These are phyloP conservation scores for Hirundo rustica DNA, from an alignment of 2,797 vertebrate species.

Conservation along the genomic window DNA sequence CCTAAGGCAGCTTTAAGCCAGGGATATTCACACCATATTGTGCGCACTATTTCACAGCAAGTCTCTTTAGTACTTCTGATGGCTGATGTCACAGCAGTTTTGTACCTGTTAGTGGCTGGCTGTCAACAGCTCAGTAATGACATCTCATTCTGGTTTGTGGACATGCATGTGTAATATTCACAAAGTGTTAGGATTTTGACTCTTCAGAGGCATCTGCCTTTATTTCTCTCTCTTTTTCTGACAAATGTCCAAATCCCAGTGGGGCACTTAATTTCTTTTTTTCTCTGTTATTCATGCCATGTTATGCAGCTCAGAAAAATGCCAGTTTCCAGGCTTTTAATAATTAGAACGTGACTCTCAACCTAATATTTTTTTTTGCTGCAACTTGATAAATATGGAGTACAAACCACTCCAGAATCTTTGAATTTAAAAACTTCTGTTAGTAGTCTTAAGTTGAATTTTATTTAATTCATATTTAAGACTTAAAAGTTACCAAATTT, in stretches of 20 bases:
- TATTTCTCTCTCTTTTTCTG: neutral
- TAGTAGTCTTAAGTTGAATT: neutral
- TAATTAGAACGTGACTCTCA: neutral
- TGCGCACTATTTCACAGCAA: neutral
- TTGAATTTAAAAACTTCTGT: neutral
- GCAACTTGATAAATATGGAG: neutral
- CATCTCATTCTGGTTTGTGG: neutral
- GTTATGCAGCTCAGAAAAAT: neutral
- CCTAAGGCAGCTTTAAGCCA: neutral
- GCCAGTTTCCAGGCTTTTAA: neutral
- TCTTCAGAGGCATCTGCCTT: neutral
- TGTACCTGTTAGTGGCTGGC: neutral
- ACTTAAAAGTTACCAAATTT: neutral
- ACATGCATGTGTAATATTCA: neutral
- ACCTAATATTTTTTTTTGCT: neutral
- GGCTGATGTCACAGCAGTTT: neutral
- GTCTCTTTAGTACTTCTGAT: neutral
- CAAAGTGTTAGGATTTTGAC: neutral
- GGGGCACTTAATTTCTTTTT: neutral
- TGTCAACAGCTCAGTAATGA: neutral
- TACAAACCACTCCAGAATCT: neutral
- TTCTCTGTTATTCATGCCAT: neutral
- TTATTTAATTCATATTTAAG: neutral
- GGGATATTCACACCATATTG: neutral
- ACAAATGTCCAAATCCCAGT: neutral